Conservation (phyloP, 2,113 vertebrate species). For the Terrapene triunguis region DNA sequence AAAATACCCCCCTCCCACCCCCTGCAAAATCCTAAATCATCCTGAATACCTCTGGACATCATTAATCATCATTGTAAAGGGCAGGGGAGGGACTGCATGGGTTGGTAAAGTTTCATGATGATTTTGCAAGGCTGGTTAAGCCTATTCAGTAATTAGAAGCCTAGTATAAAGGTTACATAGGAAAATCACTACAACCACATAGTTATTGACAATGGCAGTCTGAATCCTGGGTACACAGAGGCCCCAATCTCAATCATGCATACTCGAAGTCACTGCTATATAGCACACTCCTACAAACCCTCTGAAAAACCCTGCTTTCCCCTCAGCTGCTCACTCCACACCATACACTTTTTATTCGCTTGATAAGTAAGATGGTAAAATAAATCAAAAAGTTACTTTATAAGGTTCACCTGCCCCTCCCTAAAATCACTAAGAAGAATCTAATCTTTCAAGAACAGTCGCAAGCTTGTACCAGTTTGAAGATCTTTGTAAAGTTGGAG, state of each 20-base stretch:
- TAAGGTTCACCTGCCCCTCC: slow-evolving; percentile 65
- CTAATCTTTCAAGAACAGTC: slow-evolving; percentile 75
- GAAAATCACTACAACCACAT: neutral
- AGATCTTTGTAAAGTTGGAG: slow-evolving; percentile 69
- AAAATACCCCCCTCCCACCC: too few species aligned
- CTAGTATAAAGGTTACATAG: accelerated
- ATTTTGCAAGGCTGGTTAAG: neutral
- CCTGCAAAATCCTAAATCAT: neutral
- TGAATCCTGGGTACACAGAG: neutral
- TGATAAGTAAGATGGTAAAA: slow-evolving; percentile 76
- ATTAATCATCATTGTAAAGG: neutral
- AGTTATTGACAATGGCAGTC: neutral
- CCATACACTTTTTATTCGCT: slow-evolving; percentile 62
- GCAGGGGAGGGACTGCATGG: neutral
- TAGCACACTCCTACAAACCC: neutral
- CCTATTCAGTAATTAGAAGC: neutral
- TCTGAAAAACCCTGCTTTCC: neutral
- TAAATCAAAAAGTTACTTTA: slow-evolving; percentile 80
- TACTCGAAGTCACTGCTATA: neutral
- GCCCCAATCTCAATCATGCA: neutral
- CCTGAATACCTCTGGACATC: neutral
- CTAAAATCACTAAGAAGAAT: slow-evolving; percentile 67
- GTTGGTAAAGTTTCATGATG: neutral
- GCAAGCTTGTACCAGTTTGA: slow-evolving; percentile 48
- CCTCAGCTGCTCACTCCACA: neutral